Evolutionary conservation across 2,113 vertebrate species (phyloP).

Genomic region (Nestor notabilis): DNA sequence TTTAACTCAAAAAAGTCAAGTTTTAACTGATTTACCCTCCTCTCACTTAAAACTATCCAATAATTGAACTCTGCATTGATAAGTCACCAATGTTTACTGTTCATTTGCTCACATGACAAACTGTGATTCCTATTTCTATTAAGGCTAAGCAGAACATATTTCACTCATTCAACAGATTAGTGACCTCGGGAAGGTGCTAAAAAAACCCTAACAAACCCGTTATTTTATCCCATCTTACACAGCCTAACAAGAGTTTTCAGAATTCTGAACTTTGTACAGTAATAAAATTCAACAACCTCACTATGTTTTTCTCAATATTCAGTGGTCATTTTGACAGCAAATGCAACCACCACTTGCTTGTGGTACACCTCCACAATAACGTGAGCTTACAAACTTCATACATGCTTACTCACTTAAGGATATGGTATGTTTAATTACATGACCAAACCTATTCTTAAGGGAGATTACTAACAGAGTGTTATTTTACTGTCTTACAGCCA

Average conservation of each 20-base stretch:
- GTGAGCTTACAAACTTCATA: background rate
- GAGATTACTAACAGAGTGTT: background rate
- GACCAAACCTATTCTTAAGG: background rate
- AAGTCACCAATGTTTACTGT: accelerated
- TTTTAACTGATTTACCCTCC: background rate
- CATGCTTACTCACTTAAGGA: background rate
- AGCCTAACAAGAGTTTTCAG: background rate
- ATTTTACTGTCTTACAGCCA: background rate
- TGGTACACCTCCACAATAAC: background rate
- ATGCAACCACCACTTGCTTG: background rate
- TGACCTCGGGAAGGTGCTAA: background rate
- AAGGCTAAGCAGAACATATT: background rate
- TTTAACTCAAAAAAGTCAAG: background rate
- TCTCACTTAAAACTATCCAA: background rate
- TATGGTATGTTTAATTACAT: background rate
- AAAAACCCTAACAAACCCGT: background rate
- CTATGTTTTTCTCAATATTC: background rate
- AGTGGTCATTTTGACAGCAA: background rate
- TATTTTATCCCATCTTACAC: background rate
- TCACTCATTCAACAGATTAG: background rate
- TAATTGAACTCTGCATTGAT: background rate
- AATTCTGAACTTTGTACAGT: background rate
- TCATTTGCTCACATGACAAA: background rate
- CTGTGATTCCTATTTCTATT: background rate
- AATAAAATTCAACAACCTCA: background rate